phyloP scores from a whole-genome alignment of 2,797 vertebrate genomes.

The Coregonus ussuriensis region DNA sequence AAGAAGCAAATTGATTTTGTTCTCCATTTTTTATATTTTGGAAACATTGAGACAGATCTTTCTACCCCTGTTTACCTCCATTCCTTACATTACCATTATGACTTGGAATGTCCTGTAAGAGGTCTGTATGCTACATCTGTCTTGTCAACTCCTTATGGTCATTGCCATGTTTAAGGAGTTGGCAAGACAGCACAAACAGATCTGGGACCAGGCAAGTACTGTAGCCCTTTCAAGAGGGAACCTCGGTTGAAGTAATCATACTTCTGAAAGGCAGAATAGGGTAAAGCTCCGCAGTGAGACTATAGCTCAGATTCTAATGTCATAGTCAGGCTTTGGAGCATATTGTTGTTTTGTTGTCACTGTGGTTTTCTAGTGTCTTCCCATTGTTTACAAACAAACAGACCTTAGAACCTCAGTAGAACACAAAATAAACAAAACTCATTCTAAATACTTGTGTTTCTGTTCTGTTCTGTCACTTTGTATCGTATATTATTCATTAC shows the following conservation, averaged over 20 bases:
- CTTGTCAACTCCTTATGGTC: neutral
- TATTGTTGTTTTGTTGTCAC: constrained; percentile 19
- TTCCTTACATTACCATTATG: neutral
- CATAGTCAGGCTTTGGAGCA: constrained; percentile 16
- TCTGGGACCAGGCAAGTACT: neutral
- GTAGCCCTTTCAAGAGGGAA: neutral
- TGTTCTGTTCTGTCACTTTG: neutral
- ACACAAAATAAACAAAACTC: neutral
- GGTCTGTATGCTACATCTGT: neutral
- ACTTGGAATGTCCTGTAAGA: neutral
- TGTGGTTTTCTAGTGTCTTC: neutral
- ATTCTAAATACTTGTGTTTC: neutral
- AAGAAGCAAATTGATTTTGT: neutral
- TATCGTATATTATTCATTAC: neutral
- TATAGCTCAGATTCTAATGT: neutral
- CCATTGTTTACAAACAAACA: neutral
- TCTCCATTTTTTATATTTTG: neutral
- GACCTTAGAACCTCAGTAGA: neutral
- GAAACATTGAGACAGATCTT: too few relatives aligned
- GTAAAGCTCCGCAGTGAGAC: neutral
- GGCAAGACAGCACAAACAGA: neutral
- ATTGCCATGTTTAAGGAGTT: neutral
- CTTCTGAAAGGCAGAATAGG: neutral
- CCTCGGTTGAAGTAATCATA: neutral
- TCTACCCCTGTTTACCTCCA: neutral